Evolutionary conservation across 1,140 invertebrate genomes (phyloP).

Genomic region (Chlorops oryzae): DNA sequence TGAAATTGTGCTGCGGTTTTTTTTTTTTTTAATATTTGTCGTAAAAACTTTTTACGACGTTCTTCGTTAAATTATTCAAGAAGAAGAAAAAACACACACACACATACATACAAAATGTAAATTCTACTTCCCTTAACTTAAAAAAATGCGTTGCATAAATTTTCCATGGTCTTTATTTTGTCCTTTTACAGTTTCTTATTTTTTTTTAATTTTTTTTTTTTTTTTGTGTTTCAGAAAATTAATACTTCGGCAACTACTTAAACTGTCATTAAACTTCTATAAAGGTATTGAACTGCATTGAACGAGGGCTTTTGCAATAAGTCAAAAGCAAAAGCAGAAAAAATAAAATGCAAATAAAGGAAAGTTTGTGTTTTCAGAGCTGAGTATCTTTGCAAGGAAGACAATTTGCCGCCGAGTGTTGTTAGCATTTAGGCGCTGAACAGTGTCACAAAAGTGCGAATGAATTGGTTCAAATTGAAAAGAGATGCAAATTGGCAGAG

Average conservation of each 20-base stretch:
- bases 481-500: constrained; percentile 35
- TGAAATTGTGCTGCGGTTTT: too few species aligned
- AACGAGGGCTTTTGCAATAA: constrained; percentile 17
- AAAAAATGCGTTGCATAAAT: too few species aligned
- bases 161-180: not conserved
- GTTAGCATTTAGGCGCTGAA: constrained; percentile 20
- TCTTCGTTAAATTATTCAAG: too few species aligned
- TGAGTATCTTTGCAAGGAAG: too few species aligned
- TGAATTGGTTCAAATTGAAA: constrained; percentile 32
- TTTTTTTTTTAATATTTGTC: too few species aligned
- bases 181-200: not conserved
- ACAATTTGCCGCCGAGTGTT: too few species aligned
- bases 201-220: not conserved
- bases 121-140: too few species aligned
- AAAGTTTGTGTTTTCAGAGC: too few species aligned
- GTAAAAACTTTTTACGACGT: too few species aligned
- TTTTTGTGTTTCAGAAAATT: constrained; percentile 13
- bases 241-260: constrained; percentile 36
- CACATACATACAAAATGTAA: too few species aligned
- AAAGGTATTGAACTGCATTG: constrained; percentile 23
- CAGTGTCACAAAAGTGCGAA: constrained; percentile 17
- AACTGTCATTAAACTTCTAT: constrained; percentile 46
- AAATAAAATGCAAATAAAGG: too few species aligned
- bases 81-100: too few species aligned
- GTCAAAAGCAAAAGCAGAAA: not conserved